These are phyloP conservation scores for Corydoras maculifer DNA, from an alignment of 2,113 vertebrate species.

Conservation along the genomic window DNA sequence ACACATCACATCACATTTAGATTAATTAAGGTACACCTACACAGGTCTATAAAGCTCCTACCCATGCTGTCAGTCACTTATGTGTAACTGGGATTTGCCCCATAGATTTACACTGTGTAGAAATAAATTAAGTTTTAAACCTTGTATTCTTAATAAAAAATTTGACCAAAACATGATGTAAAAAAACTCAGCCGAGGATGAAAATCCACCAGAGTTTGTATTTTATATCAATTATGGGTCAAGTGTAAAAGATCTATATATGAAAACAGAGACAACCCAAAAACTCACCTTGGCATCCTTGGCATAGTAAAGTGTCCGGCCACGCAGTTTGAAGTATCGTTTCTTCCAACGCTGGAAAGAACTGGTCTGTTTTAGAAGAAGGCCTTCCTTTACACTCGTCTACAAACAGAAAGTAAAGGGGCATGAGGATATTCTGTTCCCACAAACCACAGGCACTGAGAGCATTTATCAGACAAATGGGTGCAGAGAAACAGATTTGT, in stretches of 20 bases:
- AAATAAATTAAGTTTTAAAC: too few species aligned
- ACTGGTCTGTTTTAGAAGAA: slow-evolving; percentile 95
- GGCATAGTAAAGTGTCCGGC: slow-evolving; percentile 94
- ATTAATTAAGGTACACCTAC: too few species aligned
- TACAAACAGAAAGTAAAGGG: slow-evolving; percentile 53
- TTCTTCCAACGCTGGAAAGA: slow-evolving; percentile 99
- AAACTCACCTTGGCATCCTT: slow-evolving; percentile 92
- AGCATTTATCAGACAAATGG: not conserved
- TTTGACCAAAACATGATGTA: too few species aligned
- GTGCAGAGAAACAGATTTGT: slow-evolving; percentile 9
- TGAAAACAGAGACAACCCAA: not conserved
- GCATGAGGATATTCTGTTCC: slow-evolving; percentile 8
- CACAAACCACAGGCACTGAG: not conserved
- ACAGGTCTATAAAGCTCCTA: too few species aligned
- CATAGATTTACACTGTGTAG: too few species aligned
- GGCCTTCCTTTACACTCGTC: slow-evolving; percentile 94
- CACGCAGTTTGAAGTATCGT: slow-evolving; percentile 94
- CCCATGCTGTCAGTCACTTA: too few species aligned
- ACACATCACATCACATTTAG: too few species aligned
- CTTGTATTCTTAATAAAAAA: too few species aligned
- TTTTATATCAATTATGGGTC: not conserved
- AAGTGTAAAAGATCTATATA: not conserved
- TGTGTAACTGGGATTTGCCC: too few species aligned
- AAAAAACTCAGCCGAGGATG: too few species aligned
- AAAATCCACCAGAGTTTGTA: not conserved